phyloP scores from a whole-genome alignment of 2,888 invertebrate genomes.

The Melikaiella ostensackeni region DNA sequence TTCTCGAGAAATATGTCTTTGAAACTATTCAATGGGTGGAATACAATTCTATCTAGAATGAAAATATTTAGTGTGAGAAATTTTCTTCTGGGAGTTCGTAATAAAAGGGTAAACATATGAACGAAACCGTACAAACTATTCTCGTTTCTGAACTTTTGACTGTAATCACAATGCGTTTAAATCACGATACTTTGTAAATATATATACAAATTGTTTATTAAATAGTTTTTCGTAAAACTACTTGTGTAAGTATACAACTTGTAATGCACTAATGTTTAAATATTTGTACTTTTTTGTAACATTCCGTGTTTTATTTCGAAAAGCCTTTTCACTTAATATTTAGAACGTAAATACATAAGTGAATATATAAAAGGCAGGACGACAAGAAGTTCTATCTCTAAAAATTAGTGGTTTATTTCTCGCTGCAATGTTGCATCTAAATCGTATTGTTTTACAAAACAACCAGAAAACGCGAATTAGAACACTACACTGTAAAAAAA shows the following conservation, averaged over 20 bases:
- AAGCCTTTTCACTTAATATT: slow-evolving; percentile 23
- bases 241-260: slow-evolving; percentile 64
- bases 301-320: slow-evolving; percentile 57
- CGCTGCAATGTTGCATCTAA: slow-evolving; percentile 1
- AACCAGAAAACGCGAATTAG: background rate
- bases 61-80: background rate
- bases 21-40: background rate
- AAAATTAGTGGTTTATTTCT: slow-evolving; percentile 4
- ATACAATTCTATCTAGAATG: background rate
- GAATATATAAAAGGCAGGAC: background rate
- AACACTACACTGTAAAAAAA: background rate
- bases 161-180: slow-evolving; percentile 2
- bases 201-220: slow-evolving; percentile 35
- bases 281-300: slow-evolving; percentile 70
- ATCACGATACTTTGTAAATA: slow-evolving; percentile 50
- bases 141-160: slow-evolving; percentile 2
- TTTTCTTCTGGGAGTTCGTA: background rate
- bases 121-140: background rate
- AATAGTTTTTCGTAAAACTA: slow-evolving; percentile 43
- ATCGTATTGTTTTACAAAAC: background rate
- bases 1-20: background rate
- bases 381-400: background rate
- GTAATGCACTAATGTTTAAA: slow-evolving; percentile 68
- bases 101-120: background rate
- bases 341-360: background rate